phyloP scores from a whole-genome alignment of 2,113 vertebrate genomes.

The Fulica atra region DNA sequence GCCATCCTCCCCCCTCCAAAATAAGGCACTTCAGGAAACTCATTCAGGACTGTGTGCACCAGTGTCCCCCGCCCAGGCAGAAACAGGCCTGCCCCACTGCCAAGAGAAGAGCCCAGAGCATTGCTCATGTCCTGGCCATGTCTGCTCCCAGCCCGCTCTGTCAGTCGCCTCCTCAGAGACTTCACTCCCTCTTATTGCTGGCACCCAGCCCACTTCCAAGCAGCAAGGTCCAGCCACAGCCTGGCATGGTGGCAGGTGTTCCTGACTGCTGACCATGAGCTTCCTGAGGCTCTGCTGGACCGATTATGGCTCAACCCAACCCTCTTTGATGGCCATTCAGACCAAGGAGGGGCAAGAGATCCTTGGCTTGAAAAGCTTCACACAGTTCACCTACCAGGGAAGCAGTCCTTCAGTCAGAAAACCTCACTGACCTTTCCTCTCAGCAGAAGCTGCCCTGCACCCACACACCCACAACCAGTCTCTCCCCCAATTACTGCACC shows the following conservation, averaged over 20 bases:
- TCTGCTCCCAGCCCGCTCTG: not conserved
- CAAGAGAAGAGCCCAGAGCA: not conserved
- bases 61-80: not conserved
- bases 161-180: not conserved
- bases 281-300: not conserved
- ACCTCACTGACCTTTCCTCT: not conserved
- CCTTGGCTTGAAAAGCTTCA: not conserved
- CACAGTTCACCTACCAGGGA: fast-evolving
- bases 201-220: not conserved
- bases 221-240: not conserved
- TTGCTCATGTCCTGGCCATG: not conserved
- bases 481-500: not conserved
- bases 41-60: fast-evolving
- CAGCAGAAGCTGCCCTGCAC: not conserved
- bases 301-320: not conserved
- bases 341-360: not conserved
- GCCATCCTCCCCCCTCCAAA: not conserved
- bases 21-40: not conserved
- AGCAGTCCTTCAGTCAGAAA: not conserved
- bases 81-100: not conserved
- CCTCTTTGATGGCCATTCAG: not conserved
- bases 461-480: not conserved
- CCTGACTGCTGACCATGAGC: not conserved
- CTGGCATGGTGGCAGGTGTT: not conserved
- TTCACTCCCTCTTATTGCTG: fast-evolving